phyloP scores from a whole-genome alignment of 2,113 vertebrate species.

The Piaya cayana region DNA sequence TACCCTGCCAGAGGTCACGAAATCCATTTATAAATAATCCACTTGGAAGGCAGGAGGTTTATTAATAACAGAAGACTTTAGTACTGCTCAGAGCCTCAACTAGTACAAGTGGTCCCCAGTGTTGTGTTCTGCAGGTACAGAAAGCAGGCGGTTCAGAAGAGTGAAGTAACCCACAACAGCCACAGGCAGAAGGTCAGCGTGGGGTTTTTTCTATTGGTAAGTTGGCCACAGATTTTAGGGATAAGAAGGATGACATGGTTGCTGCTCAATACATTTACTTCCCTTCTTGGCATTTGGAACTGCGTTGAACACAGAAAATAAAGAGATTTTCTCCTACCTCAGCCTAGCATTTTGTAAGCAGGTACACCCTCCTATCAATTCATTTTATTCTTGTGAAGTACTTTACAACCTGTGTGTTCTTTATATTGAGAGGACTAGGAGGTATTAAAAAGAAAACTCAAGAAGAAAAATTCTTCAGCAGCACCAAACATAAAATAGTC shows the following conservation, averaged over 20 bases:
- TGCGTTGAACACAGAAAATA: not conserved
- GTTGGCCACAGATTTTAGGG: not conserved
- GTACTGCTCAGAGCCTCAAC: not conserved
- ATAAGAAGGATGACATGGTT: not conserved
- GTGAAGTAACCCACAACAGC: not conserved
- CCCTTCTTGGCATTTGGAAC: not conserved
- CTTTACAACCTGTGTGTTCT: not conserved
- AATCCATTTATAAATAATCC: constrained; percentile 42
- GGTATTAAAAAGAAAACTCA: not conserved
- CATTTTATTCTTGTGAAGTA: not conserved
- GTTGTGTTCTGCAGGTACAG: not conserved
- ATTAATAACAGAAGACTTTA: constrained; percentile 8
- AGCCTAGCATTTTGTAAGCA: not conserved
- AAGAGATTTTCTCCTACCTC: not conserved
- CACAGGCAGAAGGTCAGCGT: not conserved
- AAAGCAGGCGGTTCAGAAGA: not conserved
- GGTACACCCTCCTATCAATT: not conserved
- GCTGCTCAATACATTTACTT: not conserved
- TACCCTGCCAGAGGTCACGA: constrained; percentile 17
- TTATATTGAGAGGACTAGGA: not conserved
- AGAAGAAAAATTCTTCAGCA: not conserved
- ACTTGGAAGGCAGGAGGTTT: constrained; percentile 10
- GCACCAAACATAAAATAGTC: not conserved
- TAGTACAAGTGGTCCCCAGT: not conserved
- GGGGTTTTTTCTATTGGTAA: not conserved